A percentile compares a stretch with the other conserved stretches of the same genome.
Evolutionary conservation across 2,797 vertebrate species (phyloP).

Genomic region (Chromobotia macracanthus): DNA sequence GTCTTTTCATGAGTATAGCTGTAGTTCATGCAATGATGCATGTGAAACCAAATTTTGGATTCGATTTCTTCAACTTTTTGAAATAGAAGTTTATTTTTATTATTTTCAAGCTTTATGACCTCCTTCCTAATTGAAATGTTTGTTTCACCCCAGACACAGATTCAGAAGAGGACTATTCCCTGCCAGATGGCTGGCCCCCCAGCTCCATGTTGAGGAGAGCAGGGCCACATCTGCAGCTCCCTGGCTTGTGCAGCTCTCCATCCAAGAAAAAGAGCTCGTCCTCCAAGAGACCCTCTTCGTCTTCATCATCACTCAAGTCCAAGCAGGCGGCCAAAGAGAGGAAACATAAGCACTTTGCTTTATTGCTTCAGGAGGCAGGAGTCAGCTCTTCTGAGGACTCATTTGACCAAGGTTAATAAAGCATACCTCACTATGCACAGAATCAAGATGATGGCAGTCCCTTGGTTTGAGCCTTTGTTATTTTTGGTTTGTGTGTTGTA

Average conservation of each 20-base stretch:
- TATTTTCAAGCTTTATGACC: not conserved
- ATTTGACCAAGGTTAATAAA: slow-evolving; percentile 98
- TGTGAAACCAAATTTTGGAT: too few relatives aligned
- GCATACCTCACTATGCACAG: slow-evolving; percentile 70
- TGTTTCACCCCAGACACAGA: slow-evolving; percentile 86
- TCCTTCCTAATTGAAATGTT: slow-evolving; percentile 11
- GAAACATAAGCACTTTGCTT: slow-evolving; percentile 92
- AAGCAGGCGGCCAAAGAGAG: slow-evolving; percentile 82
- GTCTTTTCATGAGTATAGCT: too few relatives aligned
- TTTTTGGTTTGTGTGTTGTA: slow-evolving; percentile 38
- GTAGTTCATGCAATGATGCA: too few relatives aligned
- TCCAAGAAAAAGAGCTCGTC: slow-evolving; percentile 77
- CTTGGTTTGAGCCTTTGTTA: slow-evolving; percentile 38
- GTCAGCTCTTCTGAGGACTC: slow-evolving; percentile 95
- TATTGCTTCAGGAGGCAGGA: slow-evolving; percentile 90
- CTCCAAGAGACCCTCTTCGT: slow-evolving; percentile 64
- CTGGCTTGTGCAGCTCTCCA: slow-evolving; percentile 71
- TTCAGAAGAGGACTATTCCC: slow-evolving; percentile 86
- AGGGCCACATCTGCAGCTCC: slow-evolving; percentile 68
- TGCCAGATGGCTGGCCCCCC: slow-evolving; percentile 86
- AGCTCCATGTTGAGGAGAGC: slow-evolving; percentile 71
- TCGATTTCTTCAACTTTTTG: too few relatives aligned
- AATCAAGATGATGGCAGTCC: slow-evolving; percentile 44
- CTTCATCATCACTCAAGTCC: slow-evolving; percentile 76
- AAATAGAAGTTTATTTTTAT: too few relatives aligned